These are phyloP conservation scores for Pocillopora meandrina DNA, from an alignment of 92 coral and sea anemone genomes.

Conservation along the genomic window DNA sequence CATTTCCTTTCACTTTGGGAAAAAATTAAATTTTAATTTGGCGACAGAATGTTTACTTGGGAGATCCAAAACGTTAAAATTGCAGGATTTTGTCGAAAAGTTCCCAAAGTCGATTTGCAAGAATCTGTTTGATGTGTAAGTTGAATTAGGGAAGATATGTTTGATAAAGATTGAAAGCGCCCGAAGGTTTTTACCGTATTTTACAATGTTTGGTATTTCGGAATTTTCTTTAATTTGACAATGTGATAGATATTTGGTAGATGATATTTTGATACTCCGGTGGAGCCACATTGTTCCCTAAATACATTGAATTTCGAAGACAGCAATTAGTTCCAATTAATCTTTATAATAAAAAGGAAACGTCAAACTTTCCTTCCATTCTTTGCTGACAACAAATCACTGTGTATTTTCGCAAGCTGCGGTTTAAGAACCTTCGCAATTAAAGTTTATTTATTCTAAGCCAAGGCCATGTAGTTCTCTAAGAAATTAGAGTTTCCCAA, in stretches of 20 bases:
- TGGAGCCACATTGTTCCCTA: constrained; percentile 66
- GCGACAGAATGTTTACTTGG: constrained; percentile 65
- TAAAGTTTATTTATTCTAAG: constrained; percentile 70
- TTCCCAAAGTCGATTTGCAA: constrained; percentile 45
- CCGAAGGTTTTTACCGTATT: constrained; percentile 3
- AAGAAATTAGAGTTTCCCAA: constrained; percentile 63
- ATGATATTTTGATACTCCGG: constrained; percentile 59
- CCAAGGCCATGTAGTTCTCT: constrained; percentile 57
- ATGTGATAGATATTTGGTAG: constrained; percentile 33
- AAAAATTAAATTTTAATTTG: constrained; percentile 75
- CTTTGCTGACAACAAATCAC: constrained; percentile 72
- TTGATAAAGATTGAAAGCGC: not conserved
- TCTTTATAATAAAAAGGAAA: constrained; percentile 88
- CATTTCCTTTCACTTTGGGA: constrained; percentile 22
- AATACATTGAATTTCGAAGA: constrained; percentile 92
- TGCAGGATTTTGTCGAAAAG: constrained; percentile 39
- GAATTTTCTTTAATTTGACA: constrained; percentile 39
- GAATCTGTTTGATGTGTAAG: not conserved
- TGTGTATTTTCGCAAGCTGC: constrained; percentile 70
- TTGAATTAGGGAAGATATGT: not conserved
- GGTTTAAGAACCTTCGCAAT: constrained; percentile 75
- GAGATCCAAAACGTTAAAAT: constrained; percentile 72
- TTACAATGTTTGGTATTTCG: constrained; percentile 34
- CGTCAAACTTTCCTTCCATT: constrained; percentile 77
- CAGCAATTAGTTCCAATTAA: constrained; percentile 93